phyloP scores from a whole-genome alignment of 2,797 vertebrate species.

The Tokudaia tokunoshimensis region DNA sequence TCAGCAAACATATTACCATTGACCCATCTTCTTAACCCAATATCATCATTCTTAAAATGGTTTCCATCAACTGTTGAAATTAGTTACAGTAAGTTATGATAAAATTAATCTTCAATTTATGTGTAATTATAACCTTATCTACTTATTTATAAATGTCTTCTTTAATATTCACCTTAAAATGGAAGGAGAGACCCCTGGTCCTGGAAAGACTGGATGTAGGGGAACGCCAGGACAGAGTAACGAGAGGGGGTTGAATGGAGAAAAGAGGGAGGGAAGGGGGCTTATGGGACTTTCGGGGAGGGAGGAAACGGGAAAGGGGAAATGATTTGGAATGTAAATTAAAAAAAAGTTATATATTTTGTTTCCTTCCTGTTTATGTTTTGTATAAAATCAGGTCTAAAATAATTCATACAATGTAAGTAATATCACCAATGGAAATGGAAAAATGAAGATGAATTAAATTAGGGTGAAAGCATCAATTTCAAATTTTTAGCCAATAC shows the following conservation, averaged over 20 bases:
- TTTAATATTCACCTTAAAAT: slow-evolving; percentile 42
- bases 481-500: slow-evolving; percentile 63
- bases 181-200: too few species aligned
- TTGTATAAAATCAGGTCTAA: slow-evolving; percentile 33
- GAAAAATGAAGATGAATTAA: slow-evolving; percentile 61
- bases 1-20: neutral
- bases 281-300: too few species aligned
- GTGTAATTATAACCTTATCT: slow-evolving; percentile 24
- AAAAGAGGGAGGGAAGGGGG: too few species aligned
- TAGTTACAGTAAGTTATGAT: slow-evolving; percentile 12
- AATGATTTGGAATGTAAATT: too few species aligned
- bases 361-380: neutral
- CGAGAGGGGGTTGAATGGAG: too few species aligned
- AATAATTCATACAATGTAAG: slow-evolving; percentile 48
- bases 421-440: neutral
- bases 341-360: neutral
- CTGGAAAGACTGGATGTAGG: too few species aligned
- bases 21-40: neutral
- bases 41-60: slow-evolving; percentile 2
- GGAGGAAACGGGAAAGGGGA: too few species aligned
- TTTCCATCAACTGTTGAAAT: neutral
- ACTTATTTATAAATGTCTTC: slow-evolving; percentile 14
- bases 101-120: slow-evolving; percentile 39
- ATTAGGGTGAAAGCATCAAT: slow-evolving; percentile 57
- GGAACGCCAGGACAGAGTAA: too few species aligned